Evolutionary conservation across 2,113 vertebrate species (phyloP).

Genomic region (Eclectus roratus): DNA sequence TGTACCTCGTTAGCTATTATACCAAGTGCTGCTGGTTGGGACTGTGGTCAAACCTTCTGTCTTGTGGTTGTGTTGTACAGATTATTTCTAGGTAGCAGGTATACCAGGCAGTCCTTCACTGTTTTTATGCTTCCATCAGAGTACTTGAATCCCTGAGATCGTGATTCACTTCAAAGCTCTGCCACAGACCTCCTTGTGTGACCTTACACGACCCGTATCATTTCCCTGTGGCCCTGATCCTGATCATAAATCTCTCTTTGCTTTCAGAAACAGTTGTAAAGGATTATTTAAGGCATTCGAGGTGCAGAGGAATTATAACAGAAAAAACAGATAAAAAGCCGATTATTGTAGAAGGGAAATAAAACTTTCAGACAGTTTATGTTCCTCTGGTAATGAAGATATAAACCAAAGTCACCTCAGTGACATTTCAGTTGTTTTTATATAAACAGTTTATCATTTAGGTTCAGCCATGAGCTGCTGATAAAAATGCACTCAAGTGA

Average conservation of each 20-base stretch:
- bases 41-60: neutral
- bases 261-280: neutral
- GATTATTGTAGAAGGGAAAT: neutral
- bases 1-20: neutral
- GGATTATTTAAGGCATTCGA: neutral
- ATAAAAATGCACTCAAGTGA: neutral
- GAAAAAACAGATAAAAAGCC: neutral
- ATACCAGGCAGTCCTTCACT: neutral
- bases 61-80: neutral
- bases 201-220: neutral
- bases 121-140: neutral
- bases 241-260: neutral
- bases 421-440: neutral
- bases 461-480: neutral
- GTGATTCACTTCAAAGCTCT: neutral
- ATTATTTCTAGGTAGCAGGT: neutral
- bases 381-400: neutral
- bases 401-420: neutral
- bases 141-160: rapidly evolving
- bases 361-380: neutral
- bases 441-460: neutral
- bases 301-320: neutral
- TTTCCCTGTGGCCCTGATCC: neutral
- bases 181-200: neutral
- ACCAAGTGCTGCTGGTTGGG: neutral